These are phyloP conservation scores for Perodicticus potto DNA, from an alignment of 2,797 vertebrate genomes.

Conservation along the genomic window DNA sequence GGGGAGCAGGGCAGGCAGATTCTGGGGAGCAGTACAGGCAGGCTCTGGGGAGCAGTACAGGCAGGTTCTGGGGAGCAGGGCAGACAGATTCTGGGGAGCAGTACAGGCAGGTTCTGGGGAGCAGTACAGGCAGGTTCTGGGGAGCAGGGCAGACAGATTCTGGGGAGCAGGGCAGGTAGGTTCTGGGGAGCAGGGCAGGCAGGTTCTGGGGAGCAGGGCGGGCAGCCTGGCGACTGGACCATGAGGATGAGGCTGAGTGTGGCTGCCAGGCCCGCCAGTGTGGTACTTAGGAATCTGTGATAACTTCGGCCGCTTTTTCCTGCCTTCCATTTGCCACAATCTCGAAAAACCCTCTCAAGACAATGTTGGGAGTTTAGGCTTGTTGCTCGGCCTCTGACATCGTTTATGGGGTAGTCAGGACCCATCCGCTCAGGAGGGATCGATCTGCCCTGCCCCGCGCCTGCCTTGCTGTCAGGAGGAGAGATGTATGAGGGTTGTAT, in stretches of 20 bases:
- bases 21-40: neutral
- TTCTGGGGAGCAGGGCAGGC: neutral
- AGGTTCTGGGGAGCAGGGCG: neutral
- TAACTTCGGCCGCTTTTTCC: neutral
- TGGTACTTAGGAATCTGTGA: fast-evolving
- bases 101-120: no score
- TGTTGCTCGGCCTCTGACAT: neutral
- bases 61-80: neutral
- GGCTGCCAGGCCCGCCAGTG: neutral
- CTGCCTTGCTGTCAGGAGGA: neutral
- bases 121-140: neutral
- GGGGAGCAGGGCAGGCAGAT: neutral
- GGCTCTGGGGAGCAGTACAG: neutral
- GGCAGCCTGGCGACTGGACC: neutral
- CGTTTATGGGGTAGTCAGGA: neutral
- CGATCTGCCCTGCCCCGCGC: neutral
- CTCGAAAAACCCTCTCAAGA: neutral
- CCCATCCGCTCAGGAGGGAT: neutral
- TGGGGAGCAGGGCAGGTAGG: neutral
- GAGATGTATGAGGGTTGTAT: neutral
- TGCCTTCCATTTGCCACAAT: neutral
- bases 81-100: neutral
- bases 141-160: neutral
- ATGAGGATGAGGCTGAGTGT: neutral
- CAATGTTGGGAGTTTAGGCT: fast-evolving